Evolutionary conservation across 2,888 invertebrate genomes (phyloP), one percentile per base, ranked within the genome.

Genomic region (Phortica magna): DNA sequence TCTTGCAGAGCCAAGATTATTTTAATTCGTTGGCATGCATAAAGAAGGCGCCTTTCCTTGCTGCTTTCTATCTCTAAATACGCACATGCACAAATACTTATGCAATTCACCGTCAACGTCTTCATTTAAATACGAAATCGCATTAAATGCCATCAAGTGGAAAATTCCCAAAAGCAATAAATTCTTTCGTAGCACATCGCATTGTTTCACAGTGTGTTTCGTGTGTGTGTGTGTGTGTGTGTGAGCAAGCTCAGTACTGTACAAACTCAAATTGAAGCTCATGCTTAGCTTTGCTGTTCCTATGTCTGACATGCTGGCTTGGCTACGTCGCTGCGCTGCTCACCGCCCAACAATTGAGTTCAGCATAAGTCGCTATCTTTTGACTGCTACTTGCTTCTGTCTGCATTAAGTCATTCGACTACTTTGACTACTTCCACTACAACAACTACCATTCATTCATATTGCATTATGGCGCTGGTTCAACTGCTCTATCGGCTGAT

Each of bases 121-220:
- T 87, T 87, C 86, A 87, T 87, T 87, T 87, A 84, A 87, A 86
- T 87, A 84, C 84, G 83, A 87, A 87, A 87, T 87, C 86, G 86
- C 82, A 87, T 87, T 87, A 87, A 86, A 84, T 87, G 86, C 86
- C 86, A 86, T 87, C 88, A 87, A 87, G 86, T 87, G 86, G 84
- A 87, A 87, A 87, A 87, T 87, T 86, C 84, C 83, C 84, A 84
- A 86, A 86, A 87, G 86, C 84, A 85, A 86, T 86, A 86, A 87
- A 87, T 87, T 87, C 84, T 53, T 71, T 68, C 39, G 82, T 12
- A 43, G 43, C 68, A 43, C 19, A 41, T 17, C 22, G 31, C 19
- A 68, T 68, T 68, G 68, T 64, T 71, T 74, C 31, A 31, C 31
- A 31, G 31, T 31, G 31, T 61, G 2, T 48, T 48, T 9, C 7